phyloP scores from a whole-genome alignment of 2,888 invertebrate species.

The Macrophya alboannulata region DNA sequence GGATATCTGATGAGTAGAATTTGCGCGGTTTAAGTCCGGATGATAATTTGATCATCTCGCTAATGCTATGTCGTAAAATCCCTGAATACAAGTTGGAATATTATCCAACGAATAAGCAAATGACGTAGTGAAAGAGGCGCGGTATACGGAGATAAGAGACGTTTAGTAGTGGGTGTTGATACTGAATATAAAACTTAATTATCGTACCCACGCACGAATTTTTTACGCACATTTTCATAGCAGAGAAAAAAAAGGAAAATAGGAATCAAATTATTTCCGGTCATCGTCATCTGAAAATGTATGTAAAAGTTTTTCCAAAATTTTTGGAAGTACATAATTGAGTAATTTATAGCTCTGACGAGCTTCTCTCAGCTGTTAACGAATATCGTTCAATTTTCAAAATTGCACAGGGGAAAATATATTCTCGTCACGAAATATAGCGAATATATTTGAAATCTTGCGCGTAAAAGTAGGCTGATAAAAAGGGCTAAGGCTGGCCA shows the following conservation, averaged over 20 bases:
- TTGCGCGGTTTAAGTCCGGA: not conserved
- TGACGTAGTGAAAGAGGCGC: not conserved
- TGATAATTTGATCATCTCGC: conserved; percentile 37
- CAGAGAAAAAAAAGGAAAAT: no score
- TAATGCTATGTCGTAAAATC: conserved; percentile 20
- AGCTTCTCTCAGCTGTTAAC: not conserved
- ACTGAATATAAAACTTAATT: not conserved
- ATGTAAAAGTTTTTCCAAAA: no score
- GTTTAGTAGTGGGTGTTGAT: not conserved
- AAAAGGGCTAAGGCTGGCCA: not conserved
- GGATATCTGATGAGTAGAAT: not conserved
- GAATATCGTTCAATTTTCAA: conserved; percentile 1
- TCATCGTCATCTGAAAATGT: no score
- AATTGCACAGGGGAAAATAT: not conserved
- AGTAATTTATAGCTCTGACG: not conserved
- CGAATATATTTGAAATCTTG: not conserved
- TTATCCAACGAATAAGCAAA: not conserved
- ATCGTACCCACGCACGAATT: not conserved
- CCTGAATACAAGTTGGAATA: conserved; percentile 35
- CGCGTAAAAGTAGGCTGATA: not conserved
- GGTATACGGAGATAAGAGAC: not conserved
- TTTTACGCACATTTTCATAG: not conserved
- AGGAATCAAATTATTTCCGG: no score
- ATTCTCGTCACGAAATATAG: not conserved
- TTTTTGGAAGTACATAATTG: no score